Evolutionary conservation across 2,888 invertebrate genomes (phyloP).

Genomic region (Sinopyrophorus schimmeli): DNA sequence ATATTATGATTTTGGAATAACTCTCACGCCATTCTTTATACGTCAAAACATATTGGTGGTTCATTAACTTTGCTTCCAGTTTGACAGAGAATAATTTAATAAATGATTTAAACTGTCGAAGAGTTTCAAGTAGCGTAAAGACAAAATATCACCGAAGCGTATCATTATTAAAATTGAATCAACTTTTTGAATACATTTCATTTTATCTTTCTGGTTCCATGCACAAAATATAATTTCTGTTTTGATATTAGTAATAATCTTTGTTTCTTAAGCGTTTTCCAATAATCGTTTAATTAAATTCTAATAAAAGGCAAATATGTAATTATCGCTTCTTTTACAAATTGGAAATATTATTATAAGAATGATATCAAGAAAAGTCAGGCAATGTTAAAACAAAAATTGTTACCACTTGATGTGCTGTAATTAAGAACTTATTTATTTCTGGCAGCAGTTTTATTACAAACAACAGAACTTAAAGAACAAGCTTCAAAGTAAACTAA

Average conservation of each 20-base stretch:
- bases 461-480: constrained; percentile 3
- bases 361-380: no score
- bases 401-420: no score
- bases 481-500: constrained; percentile 16
- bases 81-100: constrained; percentile 13
- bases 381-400: no score
- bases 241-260: constrained; percentile 25
- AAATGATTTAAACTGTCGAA: constrained; percentile 6
- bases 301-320: constrained; percentile 20
- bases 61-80: constrained; percentile 11
- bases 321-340: no score
- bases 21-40: constrained; percentile 21
- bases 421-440: constrained; percentile 1
- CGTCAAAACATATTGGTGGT: constrained; percentile 13
- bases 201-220: constrained; percentile 30
- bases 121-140: constrained; percentile 12
- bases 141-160: constrained; percentile 12
- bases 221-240: constrained; percentile 24
- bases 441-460: not conserved
- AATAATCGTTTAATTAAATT: constrained; percentile 32
- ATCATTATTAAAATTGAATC: constrained; percentile 26
- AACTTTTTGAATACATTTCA: constrained; percentile 28
- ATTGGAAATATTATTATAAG: no score
- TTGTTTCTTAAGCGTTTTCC: constrained; percentile 28
- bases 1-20: constrained; percentile 27